phyloP scores from a whole-genome alignment of 2,888 invertebrate genomes.

The Hypomecis punctinalis region DNA sequence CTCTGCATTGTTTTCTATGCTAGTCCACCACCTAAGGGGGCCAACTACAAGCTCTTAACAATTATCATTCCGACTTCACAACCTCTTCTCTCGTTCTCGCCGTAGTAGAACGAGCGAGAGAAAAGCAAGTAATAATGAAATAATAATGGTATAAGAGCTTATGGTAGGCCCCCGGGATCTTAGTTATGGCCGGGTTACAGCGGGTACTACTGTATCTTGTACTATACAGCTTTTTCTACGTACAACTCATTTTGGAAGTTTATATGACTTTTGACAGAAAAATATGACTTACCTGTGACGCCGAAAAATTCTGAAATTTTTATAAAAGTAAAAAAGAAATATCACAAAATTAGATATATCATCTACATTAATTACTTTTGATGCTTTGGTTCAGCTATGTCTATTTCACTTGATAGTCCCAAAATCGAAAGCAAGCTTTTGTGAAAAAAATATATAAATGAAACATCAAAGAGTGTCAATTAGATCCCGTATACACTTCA shows the following conservation, averaged over 20 bases:
- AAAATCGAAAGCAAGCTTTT: too few species aligned
- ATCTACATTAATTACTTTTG: too few species aligned
- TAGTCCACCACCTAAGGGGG: conserved; percentile 64
- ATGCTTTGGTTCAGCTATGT: too few species aligned
- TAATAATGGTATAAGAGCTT: not conserved
- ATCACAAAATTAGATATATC: too few species aligned
- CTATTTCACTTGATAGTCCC: too few species aligned
- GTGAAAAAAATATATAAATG: too few species aligned
- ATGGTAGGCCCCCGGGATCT: conserved; percentile 49
- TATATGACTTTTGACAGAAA: conserved; percentile 52
- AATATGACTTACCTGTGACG: conserved; percentile 1
- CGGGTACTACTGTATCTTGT: conserved; percentile 58
- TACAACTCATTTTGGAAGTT: conserved; percentile 61
- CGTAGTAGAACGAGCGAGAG: not conserved
- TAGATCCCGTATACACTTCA: not conserved
- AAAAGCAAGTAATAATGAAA: not conserved
- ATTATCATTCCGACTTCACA: conserved; percentile 2
- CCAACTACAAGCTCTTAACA: not conserved
- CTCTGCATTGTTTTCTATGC: conserved; percentile 41
- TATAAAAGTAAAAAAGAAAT: not conserved
- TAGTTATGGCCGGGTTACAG: conserved; percentile 73
- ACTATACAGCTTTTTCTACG: conserved; percentile 63
- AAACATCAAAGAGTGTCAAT: too few species aligned
- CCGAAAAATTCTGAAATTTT: not conserved
- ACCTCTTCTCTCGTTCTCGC: not conserved